These are phyloP conservation scores for Verasper variegatus DNA, from an alignment of 2,113 vertebrate species.

Conservation along the genomic window DNA sequence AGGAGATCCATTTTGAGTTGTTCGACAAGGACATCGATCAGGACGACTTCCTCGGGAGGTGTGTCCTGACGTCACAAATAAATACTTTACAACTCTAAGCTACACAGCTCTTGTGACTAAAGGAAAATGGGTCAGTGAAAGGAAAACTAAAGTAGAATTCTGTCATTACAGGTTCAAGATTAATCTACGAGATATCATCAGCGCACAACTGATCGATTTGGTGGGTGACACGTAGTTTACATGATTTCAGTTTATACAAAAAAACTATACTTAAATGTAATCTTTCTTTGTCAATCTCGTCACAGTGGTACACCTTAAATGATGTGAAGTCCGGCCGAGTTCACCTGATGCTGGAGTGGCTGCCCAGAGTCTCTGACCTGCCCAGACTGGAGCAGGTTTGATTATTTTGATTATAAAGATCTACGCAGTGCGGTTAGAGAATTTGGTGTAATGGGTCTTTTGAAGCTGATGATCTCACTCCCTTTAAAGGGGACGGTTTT, in stretches of 20 bases:
- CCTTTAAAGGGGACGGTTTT: neutral
- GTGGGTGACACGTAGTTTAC: slow-evolving; percentile 69
- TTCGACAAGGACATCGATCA: slow-evolving; percentile 93
- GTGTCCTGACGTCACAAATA: neutral
- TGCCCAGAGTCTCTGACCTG: slow-evolving; percentile 80
- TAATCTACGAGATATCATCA: slow-evolving; percentile 84
- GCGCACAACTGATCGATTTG: slow-evolving; percentile 85
- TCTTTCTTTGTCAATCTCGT: neutral
- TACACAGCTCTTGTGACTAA: too few relatives aligned
- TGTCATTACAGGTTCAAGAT: slow-evolving; percentile 86
- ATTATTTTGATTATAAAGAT: neutral
- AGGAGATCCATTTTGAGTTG: slow-evolving; percentile 90
- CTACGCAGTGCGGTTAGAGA: neutral
- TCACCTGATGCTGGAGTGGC: slow-evolving; percentile 89
- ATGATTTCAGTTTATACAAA: neutral
- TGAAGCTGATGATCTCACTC: neutral
- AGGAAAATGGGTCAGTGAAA: neutral
- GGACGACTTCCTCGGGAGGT: slow-evolving; percentile 94
- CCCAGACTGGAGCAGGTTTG: slow-evolving; percentile 86
- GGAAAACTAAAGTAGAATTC: neutral
- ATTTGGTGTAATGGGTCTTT: neutral
- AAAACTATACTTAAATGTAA: neutral
- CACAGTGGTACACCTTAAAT: slow-evolving; percentile 90
- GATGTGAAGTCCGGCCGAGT: slow-evolving; percentile 91
- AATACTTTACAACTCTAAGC: neutral